These are phyloP conservation scores for Physeter macrocephalus DNA, from an alignment of 2,113 vertebrate genomes.

Conservation along the genomic window DNA sequence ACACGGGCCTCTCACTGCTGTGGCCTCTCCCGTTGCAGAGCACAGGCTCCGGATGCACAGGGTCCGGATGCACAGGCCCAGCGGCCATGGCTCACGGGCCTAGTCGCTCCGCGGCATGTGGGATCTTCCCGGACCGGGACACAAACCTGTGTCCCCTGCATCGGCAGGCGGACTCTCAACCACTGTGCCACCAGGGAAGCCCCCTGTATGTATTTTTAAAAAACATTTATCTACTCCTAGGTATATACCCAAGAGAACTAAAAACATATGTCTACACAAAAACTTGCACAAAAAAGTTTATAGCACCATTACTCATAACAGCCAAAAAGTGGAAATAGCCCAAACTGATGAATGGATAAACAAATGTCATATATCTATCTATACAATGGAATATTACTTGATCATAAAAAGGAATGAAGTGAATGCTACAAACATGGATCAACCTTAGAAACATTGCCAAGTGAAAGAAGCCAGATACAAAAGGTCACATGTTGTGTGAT, in stretches of 20 bases:
- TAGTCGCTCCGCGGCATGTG: no score
- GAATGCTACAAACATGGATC: neutral
- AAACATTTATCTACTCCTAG: neutral
- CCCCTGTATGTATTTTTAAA: neutral
- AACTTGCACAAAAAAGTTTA: neutral
- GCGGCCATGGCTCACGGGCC: no score
- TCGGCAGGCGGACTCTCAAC: no score
- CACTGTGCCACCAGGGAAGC: no score
- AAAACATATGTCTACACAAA: neutral
- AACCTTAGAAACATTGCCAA: neutral
- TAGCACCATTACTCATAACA: neutral
- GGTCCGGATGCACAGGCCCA: no score
- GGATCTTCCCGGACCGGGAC: no score
- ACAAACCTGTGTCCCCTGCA: no score
- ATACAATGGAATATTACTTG: neutral
- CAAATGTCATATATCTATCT: neutral
- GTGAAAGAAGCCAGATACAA: neutral
- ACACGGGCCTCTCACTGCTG: no score
- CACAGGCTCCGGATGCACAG: no score
- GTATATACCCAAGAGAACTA: neutral
- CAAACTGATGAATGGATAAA: neutral
- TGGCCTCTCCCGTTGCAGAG: no score
- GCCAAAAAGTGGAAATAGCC: neutral
- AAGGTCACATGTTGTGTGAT: neutral
- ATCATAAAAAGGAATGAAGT: neutral